Conservation (phyloP, 2,113 vertebrate genomes). For the Suricata suricatta region DNA sequence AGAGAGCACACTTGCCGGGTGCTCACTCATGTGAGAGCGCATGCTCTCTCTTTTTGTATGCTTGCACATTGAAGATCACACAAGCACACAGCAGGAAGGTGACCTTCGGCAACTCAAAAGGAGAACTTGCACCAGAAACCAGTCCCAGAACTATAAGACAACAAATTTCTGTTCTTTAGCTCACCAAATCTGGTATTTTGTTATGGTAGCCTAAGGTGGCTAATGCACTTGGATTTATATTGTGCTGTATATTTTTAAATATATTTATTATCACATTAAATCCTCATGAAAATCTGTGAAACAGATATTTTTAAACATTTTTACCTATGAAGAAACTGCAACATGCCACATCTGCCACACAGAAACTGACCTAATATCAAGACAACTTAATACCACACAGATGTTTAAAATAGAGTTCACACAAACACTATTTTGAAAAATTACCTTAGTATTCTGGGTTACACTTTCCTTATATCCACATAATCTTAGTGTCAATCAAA, state of each 20-base stretch:
- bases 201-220: neutral
- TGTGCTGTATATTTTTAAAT: neutral
- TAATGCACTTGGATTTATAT: neutral
- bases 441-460: neutral
- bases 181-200: neutral
- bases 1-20: neutral
- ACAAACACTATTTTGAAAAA: neutral
- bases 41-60: neutral
- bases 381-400: neutral
- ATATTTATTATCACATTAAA: neutral
- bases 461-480: neutral
- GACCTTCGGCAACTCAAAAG: neutral
- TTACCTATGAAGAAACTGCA: neutral
- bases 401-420: neutral
- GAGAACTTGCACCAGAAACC: neutral
- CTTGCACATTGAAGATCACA: neutral
- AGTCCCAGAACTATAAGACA: neutral
- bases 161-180: neutral
- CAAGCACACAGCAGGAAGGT: neutral
- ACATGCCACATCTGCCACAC: neutral
- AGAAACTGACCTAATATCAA: neutral
- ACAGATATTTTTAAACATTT: neutral
- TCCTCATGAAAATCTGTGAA: neutral
- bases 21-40: neutral
- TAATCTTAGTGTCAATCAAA: conserved; percentile 36